Evolutionary conservation across 2,888 invertebrate species (phyloP).

Genomic region (Trachelus tabidus): DNA sequence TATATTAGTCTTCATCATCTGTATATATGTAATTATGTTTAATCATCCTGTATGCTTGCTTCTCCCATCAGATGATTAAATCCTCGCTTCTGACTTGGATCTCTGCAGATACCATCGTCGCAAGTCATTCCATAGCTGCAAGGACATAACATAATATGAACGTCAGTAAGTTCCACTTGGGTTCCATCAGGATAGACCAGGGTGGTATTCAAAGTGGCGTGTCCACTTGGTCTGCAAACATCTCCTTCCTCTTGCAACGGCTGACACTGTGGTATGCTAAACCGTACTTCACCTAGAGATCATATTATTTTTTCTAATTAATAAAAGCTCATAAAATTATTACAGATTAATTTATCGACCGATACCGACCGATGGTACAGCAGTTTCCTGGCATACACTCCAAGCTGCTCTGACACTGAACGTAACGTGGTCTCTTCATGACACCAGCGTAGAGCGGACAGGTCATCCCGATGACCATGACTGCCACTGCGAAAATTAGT

Average conservation of each 20-base stretch:
- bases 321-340: neutral
- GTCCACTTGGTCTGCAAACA: slow-evolving; percentile 34
- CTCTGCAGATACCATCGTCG: slow-evolving; percentile 34
- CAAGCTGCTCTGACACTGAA: slow-evolving; percentile 36
- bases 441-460: slow-evolving; percentile 17
- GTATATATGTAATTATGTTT: neutral
- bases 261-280: slow-evolving; percentile 42
- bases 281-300: slow-evolving; percentile 19
- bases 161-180: slow-evolving; percentile 33
- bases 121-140: slow-evolving; percentile 42
- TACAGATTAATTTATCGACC: neutral
- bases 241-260: slow-evolving; percentile 33
- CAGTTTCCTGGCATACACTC: slow-evolving; percentile 45
- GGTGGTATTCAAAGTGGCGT: slow-evolving; percentile 32
- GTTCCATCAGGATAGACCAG: slow-evolving; percentile 43
- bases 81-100: slow-evolving; percentile 22
- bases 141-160: slow-evolving; percentile 44
- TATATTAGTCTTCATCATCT: neutral
- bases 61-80: slow-evolving; percentile 12
- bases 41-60: neutral
- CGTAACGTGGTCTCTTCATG: slow-evolving; percentile 24
- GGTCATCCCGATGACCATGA: slow-evolving; percentile 18
- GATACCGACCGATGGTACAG: slow-evolving; percentile 44
- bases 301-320: neutral
- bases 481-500: slow-evolving; percentile 15